Conservation (phyloP, 2,888 invertebrate genomes). For the Phasia obesa region DNA sequence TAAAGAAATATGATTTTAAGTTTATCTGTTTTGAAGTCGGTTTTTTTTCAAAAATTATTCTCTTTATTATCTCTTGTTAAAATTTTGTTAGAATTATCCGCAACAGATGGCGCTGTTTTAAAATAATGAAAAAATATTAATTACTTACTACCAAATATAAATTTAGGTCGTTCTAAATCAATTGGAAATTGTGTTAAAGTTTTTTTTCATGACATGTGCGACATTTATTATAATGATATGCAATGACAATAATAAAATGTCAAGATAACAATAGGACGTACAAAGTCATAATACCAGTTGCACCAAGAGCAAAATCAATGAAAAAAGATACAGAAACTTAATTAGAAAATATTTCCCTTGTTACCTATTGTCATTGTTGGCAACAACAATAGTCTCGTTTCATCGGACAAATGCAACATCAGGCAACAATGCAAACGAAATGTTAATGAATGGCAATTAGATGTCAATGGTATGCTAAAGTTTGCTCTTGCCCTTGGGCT, state of each 20-base stretch:
- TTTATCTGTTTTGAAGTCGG: too few species aligned
- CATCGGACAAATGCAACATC: slow-evolving; percentile 15
- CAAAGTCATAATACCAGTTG: slow-evolving; percentile 18
- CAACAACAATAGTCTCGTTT: slow-evolving; percentile 29
- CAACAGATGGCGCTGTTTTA: too few species aligned
- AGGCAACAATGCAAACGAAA: slow-evolving; percentile 17
- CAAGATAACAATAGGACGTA: slow-evolving; percentile 48
- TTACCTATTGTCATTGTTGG: slow-evolving; percentile 45
- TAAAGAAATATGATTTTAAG: too few species aligned
- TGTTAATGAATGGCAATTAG: slow-evolving; percentile 20
- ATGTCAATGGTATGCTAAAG: slow-evolving; percentile 20
- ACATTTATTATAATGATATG: slow-evolving; percentile 13
- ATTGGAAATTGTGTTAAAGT: not conserved
- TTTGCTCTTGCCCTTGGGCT: slow-evolving; percentile 27
- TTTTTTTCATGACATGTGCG: not conserved
- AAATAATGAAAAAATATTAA: too few species aligned
- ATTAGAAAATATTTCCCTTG: too few species aligned
- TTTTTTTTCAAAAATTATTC: too few species aligned
- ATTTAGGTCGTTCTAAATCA: too few species aligned
- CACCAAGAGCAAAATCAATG: not conserved
- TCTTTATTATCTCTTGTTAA: too few species aligned
- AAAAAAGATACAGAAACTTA: not conserved
- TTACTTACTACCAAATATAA: too few species aligned
- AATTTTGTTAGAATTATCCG: too few species aligned
- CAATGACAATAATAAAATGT: slow-evolving; percentile 23